Evolutionary conservation across 2,888 invertebrate genomes (phyloP).

Genomic region (Timema podura): DNA sequence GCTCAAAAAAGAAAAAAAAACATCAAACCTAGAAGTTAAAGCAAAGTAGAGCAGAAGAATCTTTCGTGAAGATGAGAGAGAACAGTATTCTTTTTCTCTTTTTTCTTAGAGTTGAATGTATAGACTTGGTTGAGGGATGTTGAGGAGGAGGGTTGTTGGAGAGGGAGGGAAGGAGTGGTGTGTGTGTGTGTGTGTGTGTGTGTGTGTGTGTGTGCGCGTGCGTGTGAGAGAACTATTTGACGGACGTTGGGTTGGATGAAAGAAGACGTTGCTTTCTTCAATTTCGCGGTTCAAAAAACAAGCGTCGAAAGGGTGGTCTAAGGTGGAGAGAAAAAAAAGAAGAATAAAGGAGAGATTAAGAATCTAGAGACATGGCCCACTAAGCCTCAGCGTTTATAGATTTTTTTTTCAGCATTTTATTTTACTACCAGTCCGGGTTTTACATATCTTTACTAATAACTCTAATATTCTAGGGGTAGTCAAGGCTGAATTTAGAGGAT

Average conservation of each 20-base stretch:
- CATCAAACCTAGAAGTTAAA: no score
- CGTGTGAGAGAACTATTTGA: not conserved
- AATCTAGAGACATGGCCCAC: conserved; percentile 8
- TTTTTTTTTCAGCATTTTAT: no score
- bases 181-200: not conserved
- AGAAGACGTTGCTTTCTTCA: not conserved
- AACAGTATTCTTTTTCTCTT: no score
- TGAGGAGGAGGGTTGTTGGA: not conserved
- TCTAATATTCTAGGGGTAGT: no score
- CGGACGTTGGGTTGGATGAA: not conserved
- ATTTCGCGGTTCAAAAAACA: conserved; percentile 8
- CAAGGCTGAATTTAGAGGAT: no score
- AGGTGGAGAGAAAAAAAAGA: not conserved
- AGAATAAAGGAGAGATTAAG: no score
- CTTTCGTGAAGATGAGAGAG: no score
- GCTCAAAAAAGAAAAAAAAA: no score
- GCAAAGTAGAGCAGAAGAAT: no score
- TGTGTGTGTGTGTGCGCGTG: not conserved
- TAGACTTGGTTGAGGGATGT: not conserved
- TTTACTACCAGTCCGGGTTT: no score
- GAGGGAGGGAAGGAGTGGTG: not conserved
- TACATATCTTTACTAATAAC: no score
- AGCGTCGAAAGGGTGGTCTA: not conserved
- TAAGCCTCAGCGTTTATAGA: not conserved
- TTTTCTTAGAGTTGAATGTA: no score